These are phyloP conservation scores for Eulimnadia texana DNA, from an alignment of 1,140 invertebrate species.

Conservation along the genomic window DNA sequence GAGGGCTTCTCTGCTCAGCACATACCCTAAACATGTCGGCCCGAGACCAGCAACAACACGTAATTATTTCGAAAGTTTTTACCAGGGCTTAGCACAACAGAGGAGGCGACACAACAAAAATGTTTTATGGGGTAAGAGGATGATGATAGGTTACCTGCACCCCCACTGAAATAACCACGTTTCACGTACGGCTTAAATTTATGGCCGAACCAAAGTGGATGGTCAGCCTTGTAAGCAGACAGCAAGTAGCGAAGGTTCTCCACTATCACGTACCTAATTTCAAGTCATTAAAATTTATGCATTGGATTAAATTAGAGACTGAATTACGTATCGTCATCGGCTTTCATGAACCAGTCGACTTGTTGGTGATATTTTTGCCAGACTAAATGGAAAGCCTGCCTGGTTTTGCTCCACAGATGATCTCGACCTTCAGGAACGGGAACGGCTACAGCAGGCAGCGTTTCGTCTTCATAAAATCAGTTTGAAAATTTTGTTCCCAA, in stretches of 20 bases:
- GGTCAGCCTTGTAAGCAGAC: slow-evolving; percentile 47
- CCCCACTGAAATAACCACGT: slow-evolving; percentile 89
- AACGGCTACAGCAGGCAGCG: slow-evolving; percentile 32
- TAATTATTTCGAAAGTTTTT: neutral
- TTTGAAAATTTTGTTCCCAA: neutral
- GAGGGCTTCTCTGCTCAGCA: slow-evolving; percentile 17
- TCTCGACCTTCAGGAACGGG: slow-evolving; percentile 71
- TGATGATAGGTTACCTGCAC: slow-evolving; percentile 25
- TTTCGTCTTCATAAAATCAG: slow-evolving; percentile 24
- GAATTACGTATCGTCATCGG: slow-evolving; percentile 81
- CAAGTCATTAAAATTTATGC: neutral
- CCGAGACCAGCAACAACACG: neutral
- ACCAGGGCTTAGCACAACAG: neutral
- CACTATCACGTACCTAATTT: slow-evolving; percentile 61
- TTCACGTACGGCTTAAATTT: slow-evolving; percentile 75
- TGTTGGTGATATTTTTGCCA: slow-evolving; percentile 66
- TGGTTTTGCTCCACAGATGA: slow-evolving; percentile 88
- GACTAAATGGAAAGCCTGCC: slow-evolving; percentile 77
- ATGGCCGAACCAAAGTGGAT: slow-evolving; percentile 76
- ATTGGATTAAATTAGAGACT: neutral
- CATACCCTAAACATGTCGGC: slow-evolving; percentile 2
- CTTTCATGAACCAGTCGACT: slow-evolving; percentile 87
- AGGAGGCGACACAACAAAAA: too few relatives aligned
- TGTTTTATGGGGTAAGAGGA: too few relatives aligned
- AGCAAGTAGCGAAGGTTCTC: slow-evolving; percentile 86